Evolutionary conservation across 2,888 invertebrate genomes (phyloP).

Genomic region (Athripsodes cinereus): DNA sequence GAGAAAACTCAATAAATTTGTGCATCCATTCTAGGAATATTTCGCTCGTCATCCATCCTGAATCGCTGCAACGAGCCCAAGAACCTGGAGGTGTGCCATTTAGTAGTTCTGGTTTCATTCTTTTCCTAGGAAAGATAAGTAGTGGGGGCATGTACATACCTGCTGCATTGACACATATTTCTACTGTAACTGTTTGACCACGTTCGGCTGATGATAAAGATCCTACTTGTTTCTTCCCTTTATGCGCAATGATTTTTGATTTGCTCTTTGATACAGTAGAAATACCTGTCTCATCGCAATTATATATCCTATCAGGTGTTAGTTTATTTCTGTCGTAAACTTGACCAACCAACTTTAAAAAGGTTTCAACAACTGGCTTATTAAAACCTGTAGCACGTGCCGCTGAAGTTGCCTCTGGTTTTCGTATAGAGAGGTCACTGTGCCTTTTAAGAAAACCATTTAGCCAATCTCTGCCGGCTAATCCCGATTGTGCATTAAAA

Average conservation of each 20-base stretch:
- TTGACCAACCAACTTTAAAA: background rate
- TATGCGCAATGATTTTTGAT: background rate
- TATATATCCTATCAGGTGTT: too few species aligned
- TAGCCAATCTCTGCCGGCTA: background rate
- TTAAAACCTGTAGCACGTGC: background rate
- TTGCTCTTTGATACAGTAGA: background rate
- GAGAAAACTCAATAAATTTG: background rate
- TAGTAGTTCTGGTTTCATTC: background rate
- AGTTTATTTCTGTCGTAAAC: too few species aligned
- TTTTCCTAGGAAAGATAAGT: background rate
- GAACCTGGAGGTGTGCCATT: background rate
- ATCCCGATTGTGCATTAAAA: background rate
- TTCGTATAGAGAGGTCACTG: too few species aligned
- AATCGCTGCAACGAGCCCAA: background rate
- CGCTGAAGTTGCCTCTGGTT: background rate
- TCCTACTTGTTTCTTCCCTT: slow-evolving; percentile 3
- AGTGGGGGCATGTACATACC: background rate
- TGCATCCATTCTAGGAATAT: background rate
- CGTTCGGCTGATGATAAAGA: background rate
- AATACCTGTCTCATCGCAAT: slow-evolving; percentile 4
- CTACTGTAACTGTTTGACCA: background rate
- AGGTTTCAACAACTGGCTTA: background rate
- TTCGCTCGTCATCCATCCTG: background rate
- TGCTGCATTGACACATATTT: background rate
- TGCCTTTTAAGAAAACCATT: background rate